Base-by-base conservation (phyloP, 2,888 invertebrate species). In the Xylota sylvarum region DNA sequence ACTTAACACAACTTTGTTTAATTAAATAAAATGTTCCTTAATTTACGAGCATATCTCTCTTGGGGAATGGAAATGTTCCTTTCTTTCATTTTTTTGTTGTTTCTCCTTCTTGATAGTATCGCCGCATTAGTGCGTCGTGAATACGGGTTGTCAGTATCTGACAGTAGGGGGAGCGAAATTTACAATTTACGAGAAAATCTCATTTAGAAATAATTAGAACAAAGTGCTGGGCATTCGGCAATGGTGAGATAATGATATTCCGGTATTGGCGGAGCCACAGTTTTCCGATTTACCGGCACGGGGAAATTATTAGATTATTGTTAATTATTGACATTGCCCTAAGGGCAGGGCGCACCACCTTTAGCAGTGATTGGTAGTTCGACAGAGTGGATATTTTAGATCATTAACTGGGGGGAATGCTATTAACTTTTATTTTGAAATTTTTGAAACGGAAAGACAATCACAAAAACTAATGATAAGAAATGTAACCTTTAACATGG, bases 201-300 rank as follows among this genome's bases (percentile, higher is more conserved):
- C 86, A 86, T 86, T 86, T 86, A 62, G 77, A 82, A 81, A 73
- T 86, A 86, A 86, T 86, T 86, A 78, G 82, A 86, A 86, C 86
- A 78, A 86, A 86, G 86, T 86, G 82, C 82, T 86, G 86, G 82
- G 32, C 82, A 86, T 82, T 82, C 35, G 73, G 60, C 64, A 52
- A 77, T 35, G 56, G 55, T 48, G 72, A 50, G 72, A 86, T 82
- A 82, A 82, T 86, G 62, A 72, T 82, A 82, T 82, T 82, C 73
- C 65, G 23, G 19, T 62, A 37, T 56, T 48, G 46, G 12, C 52
- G 12, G 14, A 72, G 50, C 32, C 35, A 23, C 65, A 76, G 48
- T 64, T 27, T 40, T 4, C 17, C 43, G 65, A 74, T 67, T 80
- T 50, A 50, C 37, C 27, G 35, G 17, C 40, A n/a, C 30, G 65